These are phyloP conservation scores for Sceloporus undulatus DNA, from an alignment of 2,113 vertebrate species.

Conservation along the genomic window DNA sequence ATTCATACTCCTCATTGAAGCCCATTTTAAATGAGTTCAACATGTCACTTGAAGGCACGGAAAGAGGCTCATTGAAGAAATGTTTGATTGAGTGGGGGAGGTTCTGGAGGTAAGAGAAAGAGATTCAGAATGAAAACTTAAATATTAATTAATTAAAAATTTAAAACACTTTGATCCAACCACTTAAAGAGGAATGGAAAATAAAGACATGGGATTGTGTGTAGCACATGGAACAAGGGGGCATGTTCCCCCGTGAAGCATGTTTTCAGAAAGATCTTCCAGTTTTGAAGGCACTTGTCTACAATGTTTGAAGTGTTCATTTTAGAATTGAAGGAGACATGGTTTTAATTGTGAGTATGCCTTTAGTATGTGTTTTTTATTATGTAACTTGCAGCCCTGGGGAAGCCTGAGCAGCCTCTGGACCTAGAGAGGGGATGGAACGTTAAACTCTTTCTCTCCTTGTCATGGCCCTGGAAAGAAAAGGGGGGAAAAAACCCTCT, in stretches of 20 bases:
- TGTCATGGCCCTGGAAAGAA: too few relatives aligned
- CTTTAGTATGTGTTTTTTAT: neutral
- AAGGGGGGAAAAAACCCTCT: neutral
- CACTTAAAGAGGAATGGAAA: neutral
- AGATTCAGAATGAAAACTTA: neutral
- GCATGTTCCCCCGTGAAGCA: neutral
- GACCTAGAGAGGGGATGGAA: neutral
- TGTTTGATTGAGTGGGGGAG: too few relatives aligned
- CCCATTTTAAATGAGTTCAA: constrained; percentile 7
- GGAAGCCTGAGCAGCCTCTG: neutral
- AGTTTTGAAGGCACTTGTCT: neutral
- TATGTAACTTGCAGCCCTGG: neutral
- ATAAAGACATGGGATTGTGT: neutral
- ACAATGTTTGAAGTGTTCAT: neutral
- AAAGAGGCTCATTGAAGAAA: neutral
- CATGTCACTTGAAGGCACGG: neutral
- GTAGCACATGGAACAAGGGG: neutral
- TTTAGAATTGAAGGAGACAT: too few relatives aligned
- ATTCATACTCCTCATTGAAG: neutral
- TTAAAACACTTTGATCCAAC: neutral
- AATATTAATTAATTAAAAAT: too few relatives aligned
- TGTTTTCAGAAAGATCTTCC: neutral
- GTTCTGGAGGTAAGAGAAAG: too few relatives aligned
- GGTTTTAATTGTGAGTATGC: neutral
- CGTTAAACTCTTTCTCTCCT: neutral